A percentile compares a stretch with the other conserved stretches of the same genome.
Evolutionary conservation across 2,113 vertebrate genomes (phyloP).

Genomic region (Phasianus colchicus): DNA sequence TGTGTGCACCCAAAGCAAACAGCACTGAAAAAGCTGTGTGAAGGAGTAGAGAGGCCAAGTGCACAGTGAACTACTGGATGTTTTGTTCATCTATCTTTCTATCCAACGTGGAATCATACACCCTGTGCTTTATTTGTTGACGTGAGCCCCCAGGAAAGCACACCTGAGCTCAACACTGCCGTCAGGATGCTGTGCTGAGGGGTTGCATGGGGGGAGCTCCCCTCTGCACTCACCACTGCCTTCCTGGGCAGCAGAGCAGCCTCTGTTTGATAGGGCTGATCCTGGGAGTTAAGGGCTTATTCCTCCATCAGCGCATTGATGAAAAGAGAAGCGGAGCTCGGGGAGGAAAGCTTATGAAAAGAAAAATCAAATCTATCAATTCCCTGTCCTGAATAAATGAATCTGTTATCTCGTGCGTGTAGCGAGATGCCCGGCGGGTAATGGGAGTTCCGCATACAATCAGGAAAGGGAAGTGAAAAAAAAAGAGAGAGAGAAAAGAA

Average conservation of each 20-base stretch:
- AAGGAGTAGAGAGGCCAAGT: background rate
- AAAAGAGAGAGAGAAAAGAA: too few relatives aligned
- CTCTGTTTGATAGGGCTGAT: conserved; percentile 50
- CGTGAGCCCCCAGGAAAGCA: background rate
- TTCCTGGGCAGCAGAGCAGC: background rate
- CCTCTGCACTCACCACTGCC: background rate
- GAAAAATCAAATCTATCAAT: conserved; percentile 49
- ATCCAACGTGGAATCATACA: background rate
- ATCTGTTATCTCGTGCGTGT: background rate
- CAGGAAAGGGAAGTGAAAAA: background rate
- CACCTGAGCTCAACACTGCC: background rate
- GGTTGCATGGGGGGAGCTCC: background rate
- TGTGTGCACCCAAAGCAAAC: rapidly evolving
- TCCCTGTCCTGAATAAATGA: conserved; percentile 46
- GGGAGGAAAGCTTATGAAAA: conserved; percentile 40
- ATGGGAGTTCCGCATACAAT: background rate
- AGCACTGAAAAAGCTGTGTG: background rate
- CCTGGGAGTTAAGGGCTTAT: conserved; percentile 35
- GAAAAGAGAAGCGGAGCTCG: conserved; percentile 21
- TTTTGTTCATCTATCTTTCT: background rate
- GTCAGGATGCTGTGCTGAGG: too few relatives aligned
- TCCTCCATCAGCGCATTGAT: conserved; percentile 50
- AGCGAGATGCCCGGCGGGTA: background rate
- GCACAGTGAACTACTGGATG: background rate
- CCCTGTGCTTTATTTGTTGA: background rate